A percentile compares a stretch with the other conserved stretches of the same genome.
Conservation (phyloP, 2,888 invertebrate genomes). For the Sphaerophoria taeniata region DNA sequence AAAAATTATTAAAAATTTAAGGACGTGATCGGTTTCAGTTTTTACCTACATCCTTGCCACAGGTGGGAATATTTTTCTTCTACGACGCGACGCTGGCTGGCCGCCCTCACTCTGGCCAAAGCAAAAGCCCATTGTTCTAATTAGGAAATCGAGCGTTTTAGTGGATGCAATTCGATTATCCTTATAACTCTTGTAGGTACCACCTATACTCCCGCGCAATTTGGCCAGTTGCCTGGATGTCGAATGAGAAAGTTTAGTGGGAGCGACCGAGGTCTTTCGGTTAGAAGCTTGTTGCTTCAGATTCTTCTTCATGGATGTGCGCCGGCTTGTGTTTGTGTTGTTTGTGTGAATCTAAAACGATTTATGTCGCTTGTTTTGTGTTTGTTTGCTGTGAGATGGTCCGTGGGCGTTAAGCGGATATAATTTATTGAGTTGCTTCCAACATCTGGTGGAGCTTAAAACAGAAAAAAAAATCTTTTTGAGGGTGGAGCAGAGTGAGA, state of each 20-base stretch:
- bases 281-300: slow-evolving; percentile 49
- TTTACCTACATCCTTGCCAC: slow-evolving; percentile 26
- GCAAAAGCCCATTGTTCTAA: slow-evolving; percentile 32
- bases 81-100: not conserved
- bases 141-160: slow-evolving; percentile 65
- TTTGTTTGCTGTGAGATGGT: slow-evolving; percentile 13
- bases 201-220: slow-evolving; percentile 16
- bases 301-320: slow-evolving; percentile 21
- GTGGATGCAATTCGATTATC: slow-evolving; percentile 59
- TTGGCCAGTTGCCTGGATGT: slow-evolving; percentile 52
- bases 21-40: slow-evolving; percentile 33
- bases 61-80: slow-evolving; percentile 33
- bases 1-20: slow-evolving; percentile 31
- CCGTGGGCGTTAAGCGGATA: slow-evolving; percentile 69
- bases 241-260: slow-evolving; percentile 8
- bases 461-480: slow-evolving; percentile 5
- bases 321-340: not conserved
- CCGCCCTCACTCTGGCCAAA: not conserved
- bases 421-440: slow-evolving; percentile 66
- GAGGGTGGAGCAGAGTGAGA: not conserved
- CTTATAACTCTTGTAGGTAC: not conserved
- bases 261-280: not conserved
- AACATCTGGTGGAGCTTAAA: slow-evolving; percentile 64
- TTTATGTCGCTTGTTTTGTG: slow-evolving; percentile 31
- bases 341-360: slow-evolving; percentile 41